A percentile compares a stretch with the other conserved stretches of the same genome.
Evolutionary conservation across 2,888 invertebrate species (phyloP).

Genomic region (Chymomyza fuscimana): DNA sequence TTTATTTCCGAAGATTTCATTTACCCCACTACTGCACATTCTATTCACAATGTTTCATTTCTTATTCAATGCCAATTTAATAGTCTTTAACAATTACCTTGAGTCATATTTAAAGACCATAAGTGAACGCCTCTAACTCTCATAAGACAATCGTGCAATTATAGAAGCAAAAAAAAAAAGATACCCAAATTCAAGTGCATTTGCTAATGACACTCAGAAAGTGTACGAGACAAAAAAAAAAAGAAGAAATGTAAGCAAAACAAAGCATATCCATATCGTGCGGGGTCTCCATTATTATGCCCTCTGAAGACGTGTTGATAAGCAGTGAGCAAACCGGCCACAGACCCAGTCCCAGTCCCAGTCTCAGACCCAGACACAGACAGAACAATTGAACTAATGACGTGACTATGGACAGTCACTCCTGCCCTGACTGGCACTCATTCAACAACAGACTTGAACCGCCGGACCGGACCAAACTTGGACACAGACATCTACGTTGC

Average conservation of each 20-base stretch:
- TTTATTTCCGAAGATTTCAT: not conserved
- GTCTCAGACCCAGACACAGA: not conserved
- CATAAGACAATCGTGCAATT: not conserved
- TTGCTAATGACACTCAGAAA: not conserved
- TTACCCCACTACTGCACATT: not conserved
- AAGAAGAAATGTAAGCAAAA: constrained; percentile 15
- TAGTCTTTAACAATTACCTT: not conserved
- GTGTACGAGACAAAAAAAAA: constrained; percentile 3
- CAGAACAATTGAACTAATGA: constrained; percentile 69
- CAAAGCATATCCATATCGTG: constrained; percentile 53
- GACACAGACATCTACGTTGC: not conserved
- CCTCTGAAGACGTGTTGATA: constrained; percentile 68
- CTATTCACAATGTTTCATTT: not conserved
- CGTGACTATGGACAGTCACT: constrained; percentile 68
- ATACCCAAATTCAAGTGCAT: not conserved
- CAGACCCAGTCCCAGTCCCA: constrained; percentile 11
- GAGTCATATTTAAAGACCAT: not conserved
- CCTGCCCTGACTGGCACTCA: constrained; percentile 26
- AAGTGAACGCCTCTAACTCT: not conserved
- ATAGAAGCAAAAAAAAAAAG: not conserved
- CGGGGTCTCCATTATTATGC: constrained; percentile 57
- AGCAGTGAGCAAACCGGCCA: constrained; percentile 38
- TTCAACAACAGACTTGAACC: not conserved
- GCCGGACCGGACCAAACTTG: not conserved
- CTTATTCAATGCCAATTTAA: not conserved